A percentile compares a stretch with the other conserved stretches of the same genome.
Evolutionary conservation across 2,888 invertebrate species (phyloP).

Genomic region (Protodeltote pygarga): DNA sequence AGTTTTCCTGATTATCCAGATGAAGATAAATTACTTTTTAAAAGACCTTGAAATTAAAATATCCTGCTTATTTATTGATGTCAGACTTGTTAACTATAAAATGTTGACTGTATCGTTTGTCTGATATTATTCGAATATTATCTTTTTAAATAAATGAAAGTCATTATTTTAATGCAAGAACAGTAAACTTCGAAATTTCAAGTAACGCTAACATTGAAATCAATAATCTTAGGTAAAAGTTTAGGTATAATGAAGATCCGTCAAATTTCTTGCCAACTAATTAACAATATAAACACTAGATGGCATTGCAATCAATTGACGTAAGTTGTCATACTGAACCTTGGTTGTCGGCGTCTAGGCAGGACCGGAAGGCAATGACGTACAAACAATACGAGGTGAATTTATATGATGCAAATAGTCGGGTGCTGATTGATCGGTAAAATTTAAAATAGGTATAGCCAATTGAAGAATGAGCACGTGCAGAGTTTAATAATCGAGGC

Average conservation of each 20-base stretch:
- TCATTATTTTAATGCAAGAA: no score
- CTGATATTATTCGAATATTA: no score
- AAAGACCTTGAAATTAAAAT: background rate
- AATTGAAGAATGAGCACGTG: constrained; percentile 42
- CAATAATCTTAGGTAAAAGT: no score
- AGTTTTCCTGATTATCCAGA: constrained; percentile 27
- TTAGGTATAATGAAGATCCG: no score
- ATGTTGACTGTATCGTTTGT: no score
- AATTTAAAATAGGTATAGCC: constrained; percentile 45
- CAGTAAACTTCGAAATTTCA: no score
- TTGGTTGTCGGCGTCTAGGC: constrained; percentile 52
- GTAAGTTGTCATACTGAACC: constrained; percentile 51
- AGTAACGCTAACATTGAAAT: no score
- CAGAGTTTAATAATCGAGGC: constrained; percentile 30
- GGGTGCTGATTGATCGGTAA: constrained; percentile 52
- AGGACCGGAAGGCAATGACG: constrained; percentile 66
- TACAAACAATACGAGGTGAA: constrained; percentile 59
- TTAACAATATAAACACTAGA: constrained; percentile 26
- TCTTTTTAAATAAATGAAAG: no score
- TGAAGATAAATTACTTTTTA: background rate
- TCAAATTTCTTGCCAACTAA: constrained; percentile 3
- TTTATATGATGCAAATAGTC: constrained; percentile 58
- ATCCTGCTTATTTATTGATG: background rate
- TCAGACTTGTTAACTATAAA: no score
- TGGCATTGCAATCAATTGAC: constrained; percentile 38